phyloP scores from a whole-genome alignment of 2,888 invertebrate genomes.

The Cheilosia pagana region DNA sequence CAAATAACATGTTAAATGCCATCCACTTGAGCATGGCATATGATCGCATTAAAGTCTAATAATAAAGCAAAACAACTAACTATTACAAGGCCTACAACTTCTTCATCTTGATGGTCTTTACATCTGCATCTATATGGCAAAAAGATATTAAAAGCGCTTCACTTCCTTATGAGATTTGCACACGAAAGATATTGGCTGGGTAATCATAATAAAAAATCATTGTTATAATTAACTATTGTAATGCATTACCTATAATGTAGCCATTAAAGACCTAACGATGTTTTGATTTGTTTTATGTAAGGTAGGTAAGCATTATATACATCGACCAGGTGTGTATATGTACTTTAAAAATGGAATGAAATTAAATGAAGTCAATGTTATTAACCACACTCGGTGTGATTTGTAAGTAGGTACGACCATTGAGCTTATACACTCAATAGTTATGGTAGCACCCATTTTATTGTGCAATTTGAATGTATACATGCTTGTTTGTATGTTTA shows the following conservation, averaged over 20 bases:
- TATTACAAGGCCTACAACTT: constrained; percentile 35
- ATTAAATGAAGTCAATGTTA: background rate
- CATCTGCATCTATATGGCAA: background rate
- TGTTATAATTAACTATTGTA: too few species aligned
- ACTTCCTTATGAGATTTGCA: background rate
- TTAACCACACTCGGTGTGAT: background rate
- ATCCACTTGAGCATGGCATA: background rate
- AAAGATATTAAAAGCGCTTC: background rate
- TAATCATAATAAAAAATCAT: too few species aligned
- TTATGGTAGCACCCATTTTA: background rate
- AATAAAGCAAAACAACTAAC: background rate
- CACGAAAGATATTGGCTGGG: background rate
- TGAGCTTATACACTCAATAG: too few species aligned
- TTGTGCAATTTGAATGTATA: background rate
- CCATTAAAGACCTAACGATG: background rate
- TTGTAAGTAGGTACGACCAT: background rate
- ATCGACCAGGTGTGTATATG: too few species aligned
- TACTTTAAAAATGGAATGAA: too few species aligned
- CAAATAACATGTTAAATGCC: background rate
- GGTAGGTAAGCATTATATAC: too few species aligned
- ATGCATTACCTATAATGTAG: background rate
- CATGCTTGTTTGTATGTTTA: too few species aligned
- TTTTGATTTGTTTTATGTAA: background rate
- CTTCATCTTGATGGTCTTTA: constrained; percentile 9
- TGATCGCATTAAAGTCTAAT: background rate